Evolutionary conservation across 2,797 vertebrate species (phyloP), one percentile per base, ranked within the genome.

Genomic region (Poecilia gillii): DNA sequence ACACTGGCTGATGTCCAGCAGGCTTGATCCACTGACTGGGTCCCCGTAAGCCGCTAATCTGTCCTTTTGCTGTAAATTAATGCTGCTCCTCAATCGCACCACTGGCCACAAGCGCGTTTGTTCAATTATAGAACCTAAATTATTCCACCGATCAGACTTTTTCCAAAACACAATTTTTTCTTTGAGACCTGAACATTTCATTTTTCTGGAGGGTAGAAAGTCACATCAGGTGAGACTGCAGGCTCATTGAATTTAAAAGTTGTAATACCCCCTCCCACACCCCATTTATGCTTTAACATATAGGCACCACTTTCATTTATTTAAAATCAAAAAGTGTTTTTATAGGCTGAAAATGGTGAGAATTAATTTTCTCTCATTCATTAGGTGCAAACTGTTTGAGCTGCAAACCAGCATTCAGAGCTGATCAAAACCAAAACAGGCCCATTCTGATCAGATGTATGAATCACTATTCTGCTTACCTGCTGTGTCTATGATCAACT

Each of bases 1-100:
- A 93, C 90, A 92, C 90, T 93, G 94, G 94, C 93, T 70, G 83
- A 45, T 1, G 3, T 91, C 91, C 94, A 94, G 85, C 8, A 1
- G 78, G 84, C 66, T 85, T 92, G 89, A 92, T 91, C 88, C 90
- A 92, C 89, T 78, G 84, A 85, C 87, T 57, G 86, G 43, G 78
- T 85, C 83, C 75, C 80, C n/a, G 78, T 90, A 83, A 89, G 88
- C 85, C 18, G 28, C 81, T 94, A 95, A 94, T 94, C 94, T 93
- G 89, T 81, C 81, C 85, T 77, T 82, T 81, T 79, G 81, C 84
- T 85, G 88, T 80, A 93, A 93, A 91, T 87, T 71, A 91, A 94
- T 84, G 88, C 88, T 75, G 1, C 75, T 81, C 73, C 51, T 83
- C 84, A 79, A 87, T 89, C 85, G 84, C 66, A 41, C 36, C 0